Evolutionary conservation across 2,888 invertebrate species (phyloP).

Genomic region (Clitarchus hookeri): DNA sequence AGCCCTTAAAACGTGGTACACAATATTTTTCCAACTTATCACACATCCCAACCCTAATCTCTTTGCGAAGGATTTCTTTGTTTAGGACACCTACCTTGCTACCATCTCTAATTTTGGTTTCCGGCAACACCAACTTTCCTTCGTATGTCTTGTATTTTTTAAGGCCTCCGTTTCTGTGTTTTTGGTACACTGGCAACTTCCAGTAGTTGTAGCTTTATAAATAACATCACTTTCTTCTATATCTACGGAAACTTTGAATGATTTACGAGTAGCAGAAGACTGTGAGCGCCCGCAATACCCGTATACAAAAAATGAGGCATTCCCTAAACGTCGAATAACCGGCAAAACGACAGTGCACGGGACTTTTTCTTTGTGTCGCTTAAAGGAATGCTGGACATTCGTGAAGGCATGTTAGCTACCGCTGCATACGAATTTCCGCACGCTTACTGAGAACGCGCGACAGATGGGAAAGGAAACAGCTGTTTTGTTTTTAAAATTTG

Average conservation of each 20-base stretch:
- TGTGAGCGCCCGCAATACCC: not conserved
- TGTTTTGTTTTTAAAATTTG: not conserved
- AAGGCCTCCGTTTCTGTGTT: not conserved
- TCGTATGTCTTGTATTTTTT: not conserved
- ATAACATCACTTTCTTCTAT: not conserved
- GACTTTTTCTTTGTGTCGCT: not conserved
- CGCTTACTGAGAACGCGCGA: not conserved
- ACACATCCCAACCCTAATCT: not conserved
- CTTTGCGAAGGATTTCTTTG: not conserved
- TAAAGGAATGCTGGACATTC: not conserved
- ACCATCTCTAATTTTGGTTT: not conserved
- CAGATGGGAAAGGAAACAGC: not conserved
- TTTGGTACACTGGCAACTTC: not conserved
- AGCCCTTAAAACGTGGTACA: not conserved
- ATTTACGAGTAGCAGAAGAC: not conserved
- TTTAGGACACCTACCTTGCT: not conserved
- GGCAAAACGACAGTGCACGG: not conserved
- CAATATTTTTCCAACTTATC: not conserved
- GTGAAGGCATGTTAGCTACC: not conserved
- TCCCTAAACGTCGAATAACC: not conserved
- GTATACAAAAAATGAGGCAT: not conserved
- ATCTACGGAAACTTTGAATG: not conserved
- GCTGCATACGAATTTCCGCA: not conserved
- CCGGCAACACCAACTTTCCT: not conserved
- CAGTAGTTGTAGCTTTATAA: not conserved